Base-by-base conservation (phyloP, 2,797 vertebrate species). In the Liparis tanakae region DNA sequence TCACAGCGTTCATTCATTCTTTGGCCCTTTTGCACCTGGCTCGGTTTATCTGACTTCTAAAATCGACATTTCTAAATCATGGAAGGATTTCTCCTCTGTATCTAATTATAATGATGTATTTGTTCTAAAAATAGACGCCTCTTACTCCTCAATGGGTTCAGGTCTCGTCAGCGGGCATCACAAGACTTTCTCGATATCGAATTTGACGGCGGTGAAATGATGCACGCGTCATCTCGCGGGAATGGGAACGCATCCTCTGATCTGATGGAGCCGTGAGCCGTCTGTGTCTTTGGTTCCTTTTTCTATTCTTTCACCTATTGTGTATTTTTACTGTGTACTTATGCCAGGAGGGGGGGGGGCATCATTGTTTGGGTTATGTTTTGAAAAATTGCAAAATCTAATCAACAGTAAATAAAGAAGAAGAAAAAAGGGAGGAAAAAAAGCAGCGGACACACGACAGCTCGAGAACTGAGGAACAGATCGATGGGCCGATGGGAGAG, bases 401-500 rank as follows among this genome's bases (percentile, higher is more conserved):
- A 60, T 60, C 17, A 44, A 61, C 39, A 17, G 13, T 25, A 12
- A 41, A 25, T 17, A 6, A 44, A 61, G 25, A 58, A 44, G 15
- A 25, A 53, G 25, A 30, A 30, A 30, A 30, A 30, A n/a, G n/a
- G n/a, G n/a, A n/a, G 2, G 25, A 30, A 30, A 30, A 30, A 30
- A 30, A 30, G 12, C 39, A 18, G 69, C 18, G 66, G 79, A 81
- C 60, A 64, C 34, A 41, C 37, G 12, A 65, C 83, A 74, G 82
- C 50, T 18, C 76, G 73, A 76, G 62, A 53, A 56, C 33, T 33
- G 79, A 75, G 85, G 85, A 80, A 87, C 77, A 79, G 76, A 86
- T 88, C 84, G 85, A 87, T 89, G 8, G 4, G 18, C 43, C 20
- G 61, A 84, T 79, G 57, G 67, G 51, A 71, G 67, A 68, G 71